A percentile compares a stretch with the other conserved stretches of the same genome.
Evolutionary conservation across 92 coral and sea anemone species (phyloP).

Genomic region (Siderastrea siderea): DNA sequence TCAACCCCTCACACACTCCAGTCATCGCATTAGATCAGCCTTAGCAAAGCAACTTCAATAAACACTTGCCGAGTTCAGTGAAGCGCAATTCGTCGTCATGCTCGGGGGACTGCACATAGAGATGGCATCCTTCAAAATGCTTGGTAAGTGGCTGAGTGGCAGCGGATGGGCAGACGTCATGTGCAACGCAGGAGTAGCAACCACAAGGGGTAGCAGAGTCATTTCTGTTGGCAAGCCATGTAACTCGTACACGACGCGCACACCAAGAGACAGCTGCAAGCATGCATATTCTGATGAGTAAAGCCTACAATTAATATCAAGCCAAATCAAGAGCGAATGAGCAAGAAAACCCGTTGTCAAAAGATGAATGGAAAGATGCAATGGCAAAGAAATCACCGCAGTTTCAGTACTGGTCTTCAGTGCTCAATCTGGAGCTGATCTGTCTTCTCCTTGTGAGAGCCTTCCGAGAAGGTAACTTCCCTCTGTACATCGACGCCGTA

Average conservation of each 20-base stretch:
- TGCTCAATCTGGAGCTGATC: constrained; percentile 26
- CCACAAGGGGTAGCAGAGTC: constrained; percentile 70
- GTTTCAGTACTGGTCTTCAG: constrained; percentile 38
- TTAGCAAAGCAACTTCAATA: constrained; percentile 64
- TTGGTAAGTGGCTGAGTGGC: constrained; percentile 35
- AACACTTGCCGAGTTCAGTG: constrained; percentile 36
- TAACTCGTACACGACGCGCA: constrained; percentile 66
- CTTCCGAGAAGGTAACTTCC: constrained; percentile 38
- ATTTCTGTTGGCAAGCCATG: constrained; percentile 60
- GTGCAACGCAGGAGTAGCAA: constrained; percentile 52
- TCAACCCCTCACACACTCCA: constrained; percentile 56
- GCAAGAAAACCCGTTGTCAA: constrained; percentile 8
- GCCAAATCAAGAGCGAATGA: constrained; percentile 23
- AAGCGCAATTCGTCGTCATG: constrained; percentile 37
- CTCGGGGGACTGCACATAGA: constrained; percentile 41
- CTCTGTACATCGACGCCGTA: constrained; percentile 32
- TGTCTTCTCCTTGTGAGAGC: constrained; percentile 57
- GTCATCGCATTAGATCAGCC: constrained; percentile 54
- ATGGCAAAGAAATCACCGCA: constrained; percentile 31
- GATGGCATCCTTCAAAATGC: constrained; percentile 55
- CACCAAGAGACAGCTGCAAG: constrained; percentile 61
- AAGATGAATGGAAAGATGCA: constrained; percentile 50
- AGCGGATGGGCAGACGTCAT: constrained; percentile 60
- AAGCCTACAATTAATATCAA: constrained; percentile 12
- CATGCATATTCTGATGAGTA: constrained; percentile 40